Evolutionary conservation across 2,113 vertebrate species (phyloP).

Genomic region (Vidua macroura): DNA sequence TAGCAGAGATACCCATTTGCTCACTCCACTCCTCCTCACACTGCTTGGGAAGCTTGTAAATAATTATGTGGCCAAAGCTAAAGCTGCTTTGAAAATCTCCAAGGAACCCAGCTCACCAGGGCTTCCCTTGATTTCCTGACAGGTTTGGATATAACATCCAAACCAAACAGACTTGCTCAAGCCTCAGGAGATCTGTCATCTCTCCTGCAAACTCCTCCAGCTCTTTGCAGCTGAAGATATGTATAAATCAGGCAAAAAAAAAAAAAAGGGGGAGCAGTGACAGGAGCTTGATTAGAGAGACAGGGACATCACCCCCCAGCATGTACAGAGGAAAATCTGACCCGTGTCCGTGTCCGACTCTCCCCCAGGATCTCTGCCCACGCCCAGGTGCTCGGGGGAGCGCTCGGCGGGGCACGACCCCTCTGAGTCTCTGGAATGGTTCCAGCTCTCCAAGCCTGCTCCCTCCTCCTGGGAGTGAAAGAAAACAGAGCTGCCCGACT

Average conservation of each 20-base stretch:
- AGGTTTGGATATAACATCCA: slow-evolving; percentile 1
- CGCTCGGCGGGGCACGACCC: slow-evolving; percentile 45
- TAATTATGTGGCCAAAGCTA: background rate
- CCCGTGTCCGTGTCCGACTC: background rate
- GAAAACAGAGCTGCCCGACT: slow-evolving; percentile 91
- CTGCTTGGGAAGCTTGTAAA: background rate
- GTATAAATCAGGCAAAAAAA: background rate
- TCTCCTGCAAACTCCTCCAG: background rate
- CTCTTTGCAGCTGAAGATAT: background rate
- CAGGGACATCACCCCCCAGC: background rate
- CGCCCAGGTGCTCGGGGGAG: slow-evolving; percentile 35
- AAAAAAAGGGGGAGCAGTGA: background rate
- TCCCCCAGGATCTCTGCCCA: slow-evolving; percentile 64
- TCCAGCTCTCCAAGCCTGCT: slow-evolving; percentile 57
- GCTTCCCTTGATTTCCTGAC: slow-evolving; percentile 31
- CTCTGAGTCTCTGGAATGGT: slow-evolving; percentile 43
- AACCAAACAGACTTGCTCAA: background rate
- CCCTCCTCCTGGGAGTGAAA: slow-evolving; percentile 91
- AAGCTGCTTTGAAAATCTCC: background rate
- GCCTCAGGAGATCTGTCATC: slow-evolving; percentile 3
- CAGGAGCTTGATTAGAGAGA: background rate
- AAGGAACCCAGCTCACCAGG: background rate
- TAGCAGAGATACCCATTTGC: background rate
- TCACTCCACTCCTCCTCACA: background rate
- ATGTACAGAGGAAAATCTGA: slow-evolving; percentile 10